Percentiles rank a stretch among this genome's conserved stretches.
Evolutionary conservation across 2,113 vertebrate genomes (phyloP).

Genomic region (Chlorodrepanis virens): DNA sequence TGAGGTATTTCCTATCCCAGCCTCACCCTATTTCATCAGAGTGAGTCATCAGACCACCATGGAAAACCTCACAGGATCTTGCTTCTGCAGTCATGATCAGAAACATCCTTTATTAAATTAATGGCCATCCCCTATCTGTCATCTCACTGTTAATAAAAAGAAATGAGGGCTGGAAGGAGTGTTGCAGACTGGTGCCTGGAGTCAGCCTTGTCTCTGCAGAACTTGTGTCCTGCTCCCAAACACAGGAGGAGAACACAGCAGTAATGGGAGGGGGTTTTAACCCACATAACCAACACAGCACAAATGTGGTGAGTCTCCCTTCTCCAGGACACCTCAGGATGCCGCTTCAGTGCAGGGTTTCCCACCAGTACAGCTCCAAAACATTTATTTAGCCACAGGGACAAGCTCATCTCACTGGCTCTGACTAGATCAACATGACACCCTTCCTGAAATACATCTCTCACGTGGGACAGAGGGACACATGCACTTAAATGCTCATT

Average conservation of each 20-base stretch:
- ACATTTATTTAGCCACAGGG: not conserved
- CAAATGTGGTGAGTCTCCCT: rapidly evolving
- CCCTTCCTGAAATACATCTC: not conserved
- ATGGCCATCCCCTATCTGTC: not conserved
- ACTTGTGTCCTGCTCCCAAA: not conserved
- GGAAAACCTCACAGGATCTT: not conserved
- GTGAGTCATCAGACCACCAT: slow-evolving; percentile 28
- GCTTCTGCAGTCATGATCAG: not conserved
- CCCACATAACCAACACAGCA: not conserved
- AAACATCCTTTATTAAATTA: slow-evolving; percentile 36
- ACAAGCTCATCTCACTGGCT: not conserved
- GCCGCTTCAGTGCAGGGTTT: not conserved
- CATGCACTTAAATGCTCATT: not conserved
- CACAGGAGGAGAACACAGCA: not conserved
- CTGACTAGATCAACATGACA: not conserved
- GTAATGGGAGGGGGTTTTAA: not conserved
- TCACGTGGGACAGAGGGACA: not conserved
- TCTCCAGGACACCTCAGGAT: rapidly evolving
- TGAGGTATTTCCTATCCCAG: not conserved
- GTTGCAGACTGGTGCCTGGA: not conserved
- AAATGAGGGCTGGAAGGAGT: not conserved
- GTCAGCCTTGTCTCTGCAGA: not conserved
- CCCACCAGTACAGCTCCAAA: not conserved
- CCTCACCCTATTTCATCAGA: not conserved
- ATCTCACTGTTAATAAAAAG: not conserved